Base-by-base conservation (phyloP, 2,888 invertebrate genomes). In the Nineta flava region DNA sequence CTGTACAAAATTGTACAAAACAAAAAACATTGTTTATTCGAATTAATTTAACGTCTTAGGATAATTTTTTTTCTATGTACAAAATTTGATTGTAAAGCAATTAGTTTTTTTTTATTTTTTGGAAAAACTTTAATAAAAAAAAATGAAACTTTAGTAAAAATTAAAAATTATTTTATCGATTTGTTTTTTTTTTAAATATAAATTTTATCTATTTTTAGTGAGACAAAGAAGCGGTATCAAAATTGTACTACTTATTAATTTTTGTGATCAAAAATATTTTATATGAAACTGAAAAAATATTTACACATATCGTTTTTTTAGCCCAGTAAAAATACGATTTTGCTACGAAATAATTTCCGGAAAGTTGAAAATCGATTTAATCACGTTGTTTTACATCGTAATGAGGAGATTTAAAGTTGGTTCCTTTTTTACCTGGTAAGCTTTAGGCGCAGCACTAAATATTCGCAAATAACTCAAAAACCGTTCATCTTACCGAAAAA, bases 221-320 rank as follows among this genome's bases (percentile, higher is more conserved):
- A 26, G 21, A 44, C 21, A n/a, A n/a, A 17, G 34, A 38, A 40
- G 48, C 34, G 48, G 48, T 48, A 48, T 48, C 32, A 48, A 48
- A 48, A 48, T 48, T 48, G 48, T 48, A 48, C 48, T 48, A 48
- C 38, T 48, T 40, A 32, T 38, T 16, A 16, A 21, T 16, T 12
- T 17, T 43, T 43, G 43, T 43, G 17, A n/a, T 17, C 17, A 43
- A 12, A 43, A 42, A 42, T 13, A 15, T 15, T 6, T 16, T 15
- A 10, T 42, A 42, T 10, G 15, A 42, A 15, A 13, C 16, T 42
- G 15, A 15, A 42, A 42, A 15, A 42, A 42, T 15, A 13, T n/a
- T n/a, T n/a, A n/a, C n/a, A n/a, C n/a, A n/a, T n/a, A n/a, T n/a
- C n/a, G n/a, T n/a, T n/a, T n/a, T n/a, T n/a, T n/a, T n/a, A n/a